Base-by-base conservation (phyloP, 2,888 invertebrate species). In the Parascotia fuliginaria region DNA sequence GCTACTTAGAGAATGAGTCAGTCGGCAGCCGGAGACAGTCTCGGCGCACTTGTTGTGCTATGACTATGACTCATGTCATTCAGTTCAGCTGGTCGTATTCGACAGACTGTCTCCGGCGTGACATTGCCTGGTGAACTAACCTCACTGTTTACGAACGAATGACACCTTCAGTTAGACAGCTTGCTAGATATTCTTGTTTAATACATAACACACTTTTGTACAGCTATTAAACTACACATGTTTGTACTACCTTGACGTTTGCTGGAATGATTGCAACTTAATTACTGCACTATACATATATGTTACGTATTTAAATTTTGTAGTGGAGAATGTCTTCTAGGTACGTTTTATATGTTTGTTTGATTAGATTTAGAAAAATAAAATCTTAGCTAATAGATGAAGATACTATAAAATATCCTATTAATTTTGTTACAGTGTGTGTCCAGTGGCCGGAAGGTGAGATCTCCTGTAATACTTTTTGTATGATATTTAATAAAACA, bases 381-480 rank as follows among this genome's bases (percentile, higher is more conserved):
- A 42, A 27, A 34, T n/a, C n/a, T 4, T 13, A 24, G 11, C 33
- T 41, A 29, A 9, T n/a, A 13, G 9, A 19, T 46, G 14, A 33
- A 41, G 48, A 34, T 46, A 37, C 42, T 42, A 53, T 49, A 43
- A 40, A n/a, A 44, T 54, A 42, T 50, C 50, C 57, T 39, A 52
- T 63, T 79, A 81, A 85, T 85, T 83, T 92, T 95, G 95, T 95
- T 94, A 85, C 96, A 95, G 97, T 97, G 90, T 96, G 96, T 93
- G 96, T 97, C 86, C 97, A 97, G 91, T 97, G 97, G 97, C 96
- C 97, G 73, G 96, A 97, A 94, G 96, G 96, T 96, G 94, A 95
- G 95, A 65, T 60, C 61, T n/a, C 56, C 48, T 57, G 62, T 63
- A 60, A 55, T 55, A 40, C 60, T 62, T 65, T 64, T 56, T 64